Evolutionary conservation across 2,888 invertebrate genomes (phyloP).

Genomic region (Quadroppia sp.): DNA sequence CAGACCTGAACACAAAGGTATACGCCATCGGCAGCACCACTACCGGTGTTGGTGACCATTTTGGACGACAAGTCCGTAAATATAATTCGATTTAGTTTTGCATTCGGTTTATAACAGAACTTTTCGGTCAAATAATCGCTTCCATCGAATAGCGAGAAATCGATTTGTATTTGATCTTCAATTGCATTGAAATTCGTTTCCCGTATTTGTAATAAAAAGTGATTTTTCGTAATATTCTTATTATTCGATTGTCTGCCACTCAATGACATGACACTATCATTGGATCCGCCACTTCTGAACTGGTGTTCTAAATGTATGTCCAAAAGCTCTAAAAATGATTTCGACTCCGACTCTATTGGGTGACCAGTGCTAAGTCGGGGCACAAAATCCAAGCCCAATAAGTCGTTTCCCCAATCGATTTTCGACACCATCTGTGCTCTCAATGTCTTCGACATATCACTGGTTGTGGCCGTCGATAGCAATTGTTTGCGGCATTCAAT

Average conservation of each 20-base stretch:
- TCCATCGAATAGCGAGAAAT: slow-evolving; percentile 8
- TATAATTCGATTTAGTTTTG: slow-evolving; percentile 21
- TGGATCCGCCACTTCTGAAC: background rate
- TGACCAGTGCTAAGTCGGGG: slow-evolving; percentile 82
- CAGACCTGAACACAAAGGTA: slow-evolving; percentile 40
- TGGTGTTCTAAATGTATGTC: slow-evolving; percentile 52
- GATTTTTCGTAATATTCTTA: slow-evolving; percentile 1
- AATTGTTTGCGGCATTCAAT: slow-evolving; percentile 78
- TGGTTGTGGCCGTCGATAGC: slow-evolving; percentile 75
- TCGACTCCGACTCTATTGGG: slow-evolving; percentile 81
- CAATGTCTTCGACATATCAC: slow-evolving; percentile 73
- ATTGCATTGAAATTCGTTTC: slow-evolving; percentile 10
- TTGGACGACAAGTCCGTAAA: slow-evolving; percentile 39
- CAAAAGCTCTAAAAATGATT: slow-evolving; percentile 82
- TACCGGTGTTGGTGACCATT: background rate
- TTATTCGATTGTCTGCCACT: background rate
- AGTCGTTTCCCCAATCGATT: slow-evolving; percentile 50
- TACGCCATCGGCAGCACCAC: background rate
- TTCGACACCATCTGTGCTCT: slow-evolving; percentile 47
- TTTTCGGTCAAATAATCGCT: slow-evolving; percentile 38
- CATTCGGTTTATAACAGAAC: slow-evolving; percentile 26
- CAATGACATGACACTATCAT: slow-evolving; percentile 5
- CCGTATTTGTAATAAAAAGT: background rate
- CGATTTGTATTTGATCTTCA: slow-evolving; percentile 18
- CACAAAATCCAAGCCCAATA: slow-evolving; percentile 79